phyloP scores from a whole-genome alignment of 2,797 vertebrate species.

The Tauraco hartlaubi region DNA sequence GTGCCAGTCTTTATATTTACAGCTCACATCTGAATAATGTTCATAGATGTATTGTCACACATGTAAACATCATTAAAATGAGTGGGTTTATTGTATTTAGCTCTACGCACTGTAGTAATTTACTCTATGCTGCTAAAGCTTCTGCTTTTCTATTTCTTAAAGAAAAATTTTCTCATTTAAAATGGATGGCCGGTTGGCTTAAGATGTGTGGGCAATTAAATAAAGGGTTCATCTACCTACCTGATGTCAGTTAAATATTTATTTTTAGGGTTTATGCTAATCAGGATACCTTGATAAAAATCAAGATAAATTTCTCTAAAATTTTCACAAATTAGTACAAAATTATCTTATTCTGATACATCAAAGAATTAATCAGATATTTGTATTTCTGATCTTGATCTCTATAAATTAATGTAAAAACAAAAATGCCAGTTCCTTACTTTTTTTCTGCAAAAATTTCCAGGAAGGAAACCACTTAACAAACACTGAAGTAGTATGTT shows the following conservation, averaged over 20 bases:
- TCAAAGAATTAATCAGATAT: neutral
- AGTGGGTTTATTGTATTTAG: neutral
- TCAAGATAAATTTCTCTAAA: neutral
- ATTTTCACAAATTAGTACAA: neutral
- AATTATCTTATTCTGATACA: neutral
- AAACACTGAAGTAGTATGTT: neutral
- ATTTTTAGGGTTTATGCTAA: neutral
- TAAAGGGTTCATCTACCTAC: neutral
- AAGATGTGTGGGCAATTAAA: neutral
- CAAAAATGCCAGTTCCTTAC: accelerated
- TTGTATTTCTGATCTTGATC: neutral
- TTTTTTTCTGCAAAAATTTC: neutral
- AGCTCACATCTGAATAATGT: conserved; percentile 15
- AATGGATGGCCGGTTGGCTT: neutral
- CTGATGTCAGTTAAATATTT: neutral
- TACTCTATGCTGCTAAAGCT: neutral
- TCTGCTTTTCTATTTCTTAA: neutral
- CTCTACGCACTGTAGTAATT: neutral
- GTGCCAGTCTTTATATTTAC: neutral
- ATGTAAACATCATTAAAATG: conserved; percentile 38
- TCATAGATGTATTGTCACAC: neutral
- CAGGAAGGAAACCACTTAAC: neutral
- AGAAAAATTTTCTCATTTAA: neutral
- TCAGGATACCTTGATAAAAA: neutral
- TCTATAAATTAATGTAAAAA: neutral